Evolutionary conservation across 2,113 vertebrate genomes (phyloP).

Genomic region (Petaurus breviceps): DNA sequence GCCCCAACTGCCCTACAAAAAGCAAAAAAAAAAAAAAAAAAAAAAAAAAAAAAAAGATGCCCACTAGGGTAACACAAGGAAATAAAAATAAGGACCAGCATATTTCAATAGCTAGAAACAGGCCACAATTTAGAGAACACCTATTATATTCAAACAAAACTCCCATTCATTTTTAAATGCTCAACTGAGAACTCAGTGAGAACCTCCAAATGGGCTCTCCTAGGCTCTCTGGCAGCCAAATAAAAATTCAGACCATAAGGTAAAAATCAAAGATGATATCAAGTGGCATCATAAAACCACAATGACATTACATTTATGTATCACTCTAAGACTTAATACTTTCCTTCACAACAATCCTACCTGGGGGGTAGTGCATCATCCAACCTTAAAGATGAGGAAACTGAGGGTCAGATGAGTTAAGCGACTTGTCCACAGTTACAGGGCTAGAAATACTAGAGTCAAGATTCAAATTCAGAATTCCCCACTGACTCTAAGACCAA

Average conservation of each 20-base stretch:
- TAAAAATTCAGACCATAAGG: background rate
- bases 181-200: constrained; percentile 26
- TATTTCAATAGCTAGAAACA: background rate
- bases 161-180: constrained; percentile 26
- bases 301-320: constrained; percentile 8
- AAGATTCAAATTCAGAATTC: background rate
- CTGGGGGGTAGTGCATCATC: background rate
- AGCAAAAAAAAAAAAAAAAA: background rate
- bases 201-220: constrained; percentile 34
- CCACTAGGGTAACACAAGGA: constrained; percentile 7
- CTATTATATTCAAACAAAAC: constrained; percentile 62
- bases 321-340: background rate
- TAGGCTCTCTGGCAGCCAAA: constrained; percentile 30
- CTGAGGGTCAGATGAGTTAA: background rate
- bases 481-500: background rate
- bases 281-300: background rate
- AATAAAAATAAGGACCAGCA: constrained; percentile 27
- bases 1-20: no score
- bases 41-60: background rate
- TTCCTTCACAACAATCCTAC: background rate
- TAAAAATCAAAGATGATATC: constrained; percentile 15
- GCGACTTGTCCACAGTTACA: background rate
- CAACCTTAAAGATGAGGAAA: background rate
- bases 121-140: constrained; percentile 15
- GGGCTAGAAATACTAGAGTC: background rate